Conservation (phyloP, 1,140 invertebrate species). For the Neuroterus valhalla region DNA sequence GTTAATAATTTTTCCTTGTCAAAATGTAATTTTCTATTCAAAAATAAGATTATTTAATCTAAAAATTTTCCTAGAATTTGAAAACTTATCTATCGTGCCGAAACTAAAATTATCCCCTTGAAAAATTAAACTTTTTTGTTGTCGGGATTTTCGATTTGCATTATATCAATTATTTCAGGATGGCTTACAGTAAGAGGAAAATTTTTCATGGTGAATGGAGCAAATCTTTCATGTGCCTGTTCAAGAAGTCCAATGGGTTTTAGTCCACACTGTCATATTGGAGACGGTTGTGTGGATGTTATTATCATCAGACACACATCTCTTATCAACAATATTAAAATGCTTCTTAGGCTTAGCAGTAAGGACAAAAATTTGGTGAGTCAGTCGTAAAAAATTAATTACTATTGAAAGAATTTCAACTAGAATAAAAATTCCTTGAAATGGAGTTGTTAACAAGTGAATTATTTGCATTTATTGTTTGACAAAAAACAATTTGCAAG, state of each 20-base stretch:
- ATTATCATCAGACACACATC: conserved; percentile 86
- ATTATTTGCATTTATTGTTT: no score
- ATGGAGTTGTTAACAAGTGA: no score
- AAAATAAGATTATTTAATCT: no score
- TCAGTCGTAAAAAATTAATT: conserved; percentile 34
- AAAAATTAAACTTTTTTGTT: no score
- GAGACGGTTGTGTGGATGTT: conserved; percentile 88
- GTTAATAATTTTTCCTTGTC: no score
- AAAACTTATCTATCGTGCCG: no score
- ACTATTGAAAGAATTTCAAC: no score
- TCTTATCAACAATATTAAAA: conserved; percentile 83
- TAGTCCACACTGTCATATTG: conserved; percentile 86
- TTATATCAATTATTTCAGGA: conserved; percentile 54
- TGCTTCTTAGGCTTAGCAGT: conserved; percentile 79
- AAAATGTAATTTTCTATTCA: no score
- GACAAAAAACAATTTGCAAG: no score
- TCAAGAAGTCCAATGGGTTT: conserved; percentile 84
- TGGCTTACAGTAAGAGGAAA: conserved; percentile 82
- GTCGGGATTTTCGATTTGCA: neutral
- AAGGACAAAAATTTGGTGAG: conserved; percentile 78
- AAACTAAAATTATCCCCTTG: no score
- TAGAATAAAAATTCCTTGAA: no score
- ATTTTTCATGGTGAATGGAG: conserved; percentile 87
- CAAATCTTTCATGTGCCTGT: conserved; percentile 88
- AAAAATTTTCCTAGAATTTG: no score